Percentiles rank a stretch among this genome's conserved stretches.
phyloP scores from a whole-genome alignment of 2,888 invertebrate species.

The Epinotia brunnichana region DNA sequence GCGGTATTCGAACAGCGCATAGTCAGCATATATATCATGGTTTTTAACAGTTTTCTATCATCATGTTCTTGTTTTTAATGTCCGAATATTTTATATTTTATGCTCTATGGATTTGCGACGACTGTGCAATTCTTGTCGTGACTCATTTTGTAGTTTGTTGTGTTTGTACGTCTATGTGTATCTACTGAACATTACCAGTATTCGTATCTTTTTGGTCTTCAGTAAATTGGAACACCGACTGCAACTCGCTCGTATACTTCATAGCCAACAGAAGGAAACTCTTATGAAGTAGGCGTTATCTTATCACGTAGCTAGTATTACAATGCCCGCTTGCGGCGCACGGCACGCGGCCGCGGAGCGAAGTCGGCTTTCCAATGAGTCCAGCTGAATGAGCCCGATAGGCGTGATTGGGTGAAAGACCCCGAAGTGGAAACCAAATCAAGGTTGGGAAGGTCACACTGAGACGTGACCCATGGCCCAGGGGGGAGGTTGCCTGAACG shows the following conservation, averaged over 20 bases:
- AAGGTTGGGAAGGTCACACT: slow-evolving; percentile 89
- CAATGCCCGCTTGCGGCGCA: slow-evolving; percentile 60
- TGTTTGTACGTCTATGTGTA: slow-evolving; percentile 83
- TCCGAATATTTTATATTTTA: slow-evolving; percentile 45
- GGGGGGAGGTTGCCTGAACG: slow-evolving; percentile 67
- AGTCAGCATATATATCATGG: slow-evolving; percentile 32
- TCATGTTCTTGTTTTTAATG: slow-evolving; percentile 40
- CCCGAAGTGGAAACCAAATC: slow-evolving; percentile 92
- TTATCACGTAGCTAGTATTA: slow-evolving; percentile 46
- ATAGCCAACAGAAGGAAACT: slow-evolving; percentile 47
- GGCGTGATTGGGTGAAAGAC: slow-evolving; percentile 83
- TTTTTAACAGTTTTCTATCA: slow-evolving; percentile 33
- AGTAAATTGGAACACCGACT: slow-evolving; percentile 78
- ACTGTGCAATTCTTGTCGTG: slow-evolving; percentile 78
- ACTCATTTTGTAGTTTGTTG: slow-evolving; percentile 81
- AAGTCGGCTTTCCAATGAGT: slow-evolving; percentile 71
- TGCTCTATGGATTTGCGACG: slow-evolving; percentile 81
- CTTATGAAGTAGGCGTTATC: slow-evolving; percentile 48
- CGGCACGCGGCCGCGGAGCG: slow-evolving; percentile 43
- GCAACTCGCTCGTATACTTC: slow-evolving; percentile 60
- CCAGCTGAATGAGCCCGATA: slow-evolving; percentile 66
- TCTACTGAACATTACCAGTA: slow-evolving; percentile 74
- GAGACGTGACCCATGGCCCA: slow-evolving; percentile 87
- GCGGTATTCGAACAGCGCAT: slow-evolving; percentile 39
- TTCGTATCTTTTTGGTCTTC: slow-evolving; percentile 72